Evolutionary conservation across 1,140 invertebrate genomes (phyloP), one percentile per base, ranked within the genome.

Genomic region (Agrilus planipennis): DNA sequence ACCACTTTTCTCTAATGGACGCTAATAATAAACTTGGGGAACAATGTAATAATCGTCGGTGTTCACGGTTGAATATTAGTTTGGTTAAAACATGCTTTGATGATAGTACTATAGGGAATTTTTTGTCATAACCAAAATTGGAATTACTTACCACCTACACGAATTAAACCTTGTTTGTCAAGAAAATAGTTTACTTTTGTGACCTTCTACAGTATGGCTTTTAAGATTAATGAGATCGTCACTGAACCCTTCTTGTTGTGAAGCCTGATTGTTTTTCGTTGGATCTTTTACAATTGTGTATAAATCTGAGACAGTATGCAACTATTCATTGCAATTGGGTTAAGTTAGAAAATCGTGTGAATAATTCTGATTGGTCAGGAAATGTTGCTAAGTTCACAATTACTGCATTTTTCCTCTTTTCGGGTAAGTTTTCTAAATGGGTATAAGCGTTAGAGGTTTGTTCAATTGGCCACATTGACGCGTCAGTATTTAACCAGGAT

Each of bases 401-500:
- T n/a, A n/a, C n/a, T n/a, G n/a, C n/a, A n/a, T n/a, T n/a, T n/a
- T n/a, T n/a, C n/a, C n/a, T n/a, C n/a, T n/a, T n/a, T n/a, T n/a
- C n/a, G n/a, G n/a, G n/a, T n/a, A n/a, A n/a, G n/a, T n/a, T n/a
- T n/a, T n/a, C n/a, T n/a, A n/a, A n/a, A n/a, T n/a, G n/a, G n/a
- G 23, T 27, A 9, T 27, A 7, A 12, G 12, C 7, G 7, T 7
- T 9, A 12, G 23, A 27, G 23, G 7, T 9, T 9, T 27, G 7
- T 27, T 27, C 23, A 27, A 27, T 27, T 27, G 23, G 23, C 7
- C 7, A 27, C 12, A 9, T 27, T 9, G 23, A 9, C 12, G 23
- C 7, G 7, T 27, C 23, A 27, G 31, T n/a, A 9, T 17, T 25
- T 1, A 57, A 29, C 53, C 56, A 63, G 0, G 16, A 1, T 7